Conservation (phyloP, 2,113 vertebrate species). For the Galeopterus variegatus region DNA sequence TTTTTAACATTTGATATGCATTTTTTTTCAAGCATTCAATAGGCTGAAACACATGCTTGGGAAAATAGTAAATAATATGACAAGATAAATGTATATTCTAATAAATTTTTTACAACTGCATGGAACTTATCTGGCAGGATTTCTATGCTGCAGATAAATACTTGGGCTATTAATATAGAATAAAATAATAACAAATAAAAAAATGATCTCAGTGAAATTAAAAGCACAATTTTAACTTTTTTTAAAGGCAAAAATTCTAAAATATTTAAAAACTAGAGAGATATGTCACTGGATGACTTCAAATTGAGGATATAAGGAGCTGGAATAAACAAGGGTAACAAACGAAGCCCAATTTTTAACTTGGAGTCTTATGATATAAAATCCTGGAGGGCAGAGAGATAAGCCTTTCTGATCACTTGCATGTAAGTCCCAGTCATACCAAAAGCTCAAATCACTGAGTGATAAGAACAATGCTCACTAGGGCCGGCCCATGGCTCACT, state of each 20-base stretch:
- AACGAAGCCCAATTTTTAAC: background rate
- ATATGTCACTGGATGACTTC: background rate
- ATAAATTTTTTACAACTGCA: constrained; percentile 11
- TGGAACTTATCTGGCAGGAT: constrained; percentile 17
- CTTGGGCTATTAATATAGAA: constrained; percentile 13
- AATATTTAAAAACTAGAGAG: constrained; percentile 54
- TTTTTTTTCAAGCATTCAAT: background rate
- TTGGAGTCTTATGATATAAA: background rate
- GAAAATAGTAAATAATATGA: constrained; percentile 20
- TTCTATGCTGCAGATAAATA: constrained; percentile 18
- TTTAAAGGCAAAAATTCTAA: constrained; percentile 58
- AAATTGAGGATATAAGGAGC: background rate
- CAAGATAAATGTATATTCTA: constrained; percentile 12
- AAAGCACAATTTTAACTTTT: constrained; percentile 57
- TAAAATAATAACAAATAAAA: constrained; percentile 60
- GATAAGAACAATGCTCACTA: background rate
- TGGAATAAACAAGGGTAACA: constrained; percentile 10
- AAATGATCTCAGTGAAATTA: constrained; percentile 49
- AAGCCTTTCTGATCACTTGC: background rate
- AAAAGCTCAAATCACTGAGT: constrained; percentile 10
- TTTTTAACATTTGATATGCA: constrained; percentile 8
- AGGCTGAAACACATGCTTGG: background rate
- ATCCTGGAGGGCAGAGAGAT: background rate
- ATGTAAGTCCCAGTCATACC: background rate
- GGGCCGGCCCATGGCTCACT: no score